Evolutionary conservation across 2,113 vertebrate species (phyloP).

Genomic region (Calidris pygmaea): DNA sequence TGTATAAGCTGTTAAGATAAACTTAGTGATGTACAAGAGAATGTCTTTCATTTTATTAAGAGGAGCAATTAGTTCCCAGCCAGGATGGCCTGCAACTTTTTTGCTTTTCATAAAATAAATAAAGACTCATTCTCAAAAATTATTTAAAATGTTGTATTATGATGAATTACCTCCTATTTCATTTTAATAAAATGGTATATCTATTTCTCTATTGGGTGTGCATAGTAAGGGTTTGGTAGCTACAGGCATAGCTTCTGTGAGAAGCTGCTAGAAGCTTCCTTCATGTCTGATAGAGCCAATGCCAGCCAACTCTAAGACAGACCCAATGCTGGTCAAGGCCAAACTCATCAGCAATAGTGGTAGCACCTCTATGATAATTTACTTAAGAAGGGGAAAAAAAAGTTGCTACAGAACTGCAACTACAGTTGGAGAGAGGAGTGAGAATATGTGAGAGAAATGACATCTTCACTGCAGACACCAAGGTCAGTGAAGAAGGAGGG

Average conservation of each 20-base stretch:
- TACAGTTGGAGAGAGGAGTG: neutral
- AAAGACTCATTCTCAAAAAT: neutral
- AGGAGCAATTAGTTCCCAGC: neutral
- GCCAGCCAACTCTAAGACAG: neutral
- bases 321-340: neutral
- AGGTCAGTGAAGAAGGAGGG: neutral
- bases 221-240: neutral
- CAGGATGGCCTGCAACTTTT: neutral
- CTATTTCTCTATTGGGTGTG: neutral
- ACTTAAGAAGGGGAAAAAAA: neutral
- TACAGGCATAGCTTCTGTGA: neutral
- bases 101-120: neutral
- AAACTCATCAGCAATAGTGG: neutral
- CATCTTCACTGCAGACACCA: neutral
- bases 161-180: neutral
- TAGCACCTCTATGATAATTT: neutral
- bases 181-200: neutral
- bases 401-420: neutral
- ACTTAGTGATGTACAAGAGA: neutral
- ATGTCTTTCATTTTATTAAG: neutral
- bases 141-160: neutral
- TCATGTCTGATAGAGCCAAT: neutral
- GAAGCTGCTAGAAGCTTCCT: neutral
- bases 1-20: neutral
- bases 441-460: neutral